These are phyloP conservation scores for Diorhabda sublineata DNA, from an alignment of 1,140 invertebrate genomes.

Conservation along the genomic window DNA sequence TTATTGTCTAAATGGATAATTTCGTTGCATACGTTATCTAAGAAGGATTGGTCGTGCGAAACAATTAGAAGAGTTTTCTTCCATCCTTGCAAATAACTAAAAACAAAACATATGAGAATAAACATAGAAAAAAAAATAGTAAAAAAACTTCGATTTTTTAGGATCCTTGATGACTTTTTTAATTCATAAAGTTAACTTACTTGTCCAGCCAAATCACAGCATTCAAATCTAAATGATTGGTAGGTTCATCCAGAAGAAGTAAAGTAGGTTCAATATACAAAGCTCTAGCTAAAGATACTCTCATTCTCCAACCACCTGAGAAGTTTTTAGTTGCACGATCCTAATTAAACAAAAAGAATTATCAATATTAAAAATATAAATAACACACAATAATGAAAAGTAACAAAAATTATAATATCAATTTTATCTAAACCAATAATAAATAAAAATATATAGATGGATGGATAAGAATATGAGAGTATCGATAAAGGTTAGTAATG, in stretches of 20 bases:
- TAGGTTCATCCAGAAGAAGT: conserved; percentile 94
- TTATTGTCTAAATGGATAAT: conserved; percentile 95
- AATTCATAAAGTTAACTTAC: conserved; percentile 51
- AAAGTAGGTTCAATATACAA: conserved; percentile 91
- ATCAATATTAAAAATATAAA: too few species aligned
- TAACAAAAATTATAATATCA: too few species aligned
- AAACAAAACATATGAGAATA: conserved; percentile 26
- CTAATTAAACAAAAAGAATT: conserved; percentile 11
- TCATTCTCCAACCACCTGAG: conserved; percentile 98
- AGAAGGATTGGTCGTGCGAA: conserved; percentile 98
- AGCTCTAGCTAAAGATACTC: conserved; percentile 90
- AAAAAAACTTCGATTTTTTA: neutral
- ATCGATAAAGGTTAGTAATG: too few species aligned
- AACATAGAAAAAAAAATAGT: neutral
- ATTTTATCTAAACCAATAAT: too few species aligned
- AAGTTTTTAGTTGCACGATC: conserved; percentile 91
- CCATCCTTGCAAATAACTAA: conserved; percentile 91
- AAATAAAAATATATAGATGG: too few species aligned
- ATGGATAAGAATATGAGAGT: too few species aligned
- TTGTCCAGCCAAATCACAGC: conserved; percentile 99
- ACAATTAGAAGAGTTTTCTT: conserved; percentile 97
- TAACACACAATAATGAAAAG: too few species aligned
- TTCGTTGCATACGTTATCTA: conserved; percentile 99
- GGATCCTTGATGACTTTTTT: neutral
- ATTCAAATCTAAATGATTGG: conserved; percentile 91